phyloP scores from a whole-genome alignment of 2,113 vertebrate genomes.

The Calcarius ornatus region DNA sequence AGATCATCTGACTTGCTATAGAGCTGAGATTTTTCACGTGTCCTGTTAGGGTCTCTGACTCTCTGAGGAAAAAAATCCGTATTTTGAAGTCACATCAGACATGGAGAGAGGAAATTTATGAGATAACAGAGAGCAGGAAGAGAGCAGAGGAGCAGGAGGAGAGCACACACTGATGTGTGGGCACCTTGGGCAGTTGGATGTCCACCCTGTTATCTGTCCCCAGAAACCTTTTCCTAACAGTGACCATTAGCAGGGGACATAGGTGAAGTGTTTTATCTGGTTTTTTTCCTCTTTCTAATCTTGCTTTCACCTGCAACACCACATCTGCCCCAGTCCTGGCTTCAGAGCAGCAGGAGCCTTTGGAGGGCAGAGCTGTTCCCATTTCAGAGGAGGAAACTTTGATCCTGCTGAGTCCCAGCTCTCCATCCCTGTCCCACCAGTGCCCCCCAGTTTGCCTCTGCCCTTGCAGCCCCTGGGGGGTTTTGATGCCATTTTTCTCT shows the following conservation, averaged over 20 bases:
- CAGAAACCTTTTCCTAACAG: neutral
- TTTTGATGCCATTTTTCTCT: neutral
- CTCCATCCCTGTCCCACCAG: neutral
- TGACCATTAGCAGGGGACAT: neutral
- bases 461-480: neutral
- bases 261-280: neutral
- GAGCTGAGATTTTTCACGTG: slow-evolving; percentile 16
- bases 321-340: neutral
- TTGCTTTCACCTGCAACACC: neutral
- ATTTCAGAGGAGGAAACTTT: neutral
- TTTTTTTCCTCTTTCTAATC: neutral
- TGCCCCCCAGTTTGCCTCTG: neutral
- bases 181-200: neutral
- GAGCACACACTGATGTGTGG: neutral
- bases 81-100: slow-evolving; percentile 6
- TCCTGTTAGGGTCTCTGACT: neutral
- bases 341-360: neutral
- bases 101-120: neutral
- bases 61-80: neutral
- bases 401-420: neutral
- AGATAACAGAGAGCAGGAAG: neutral
- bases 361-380: neutral
- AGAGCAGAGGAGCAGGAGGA: neutral
- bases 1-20: neutral
- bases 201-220: neutral